Evolutionary conservation across 2,888 invertebrate species (phyloP), one percentile per base, ranked within the genome.

Genomic region (Melipona beecheii): DNA sequence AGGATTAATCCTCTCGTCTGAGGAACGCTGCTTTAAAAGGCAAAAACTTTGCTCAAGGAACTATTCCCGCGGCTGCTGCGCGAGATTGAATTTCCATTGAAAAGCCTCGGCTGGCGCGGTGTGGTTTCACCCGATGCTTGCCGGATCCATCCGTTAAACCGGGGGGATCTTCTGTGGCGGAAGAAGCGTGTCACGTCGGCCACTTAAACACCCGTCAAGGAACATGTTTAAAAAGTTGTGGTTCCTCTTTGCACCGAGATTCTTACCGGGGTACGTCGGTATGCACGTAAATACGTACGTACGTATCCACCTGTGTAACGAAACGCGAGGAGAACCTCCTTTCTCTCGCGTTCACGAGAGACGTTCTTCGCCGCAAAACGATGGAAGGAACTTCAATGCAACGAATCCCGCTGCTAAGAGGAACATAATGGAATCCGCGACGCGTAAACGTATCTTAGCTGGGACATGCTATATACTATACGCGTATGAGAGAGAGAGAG

Each of bases 361-460:
- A 13, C 50, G 21, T 21, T 31, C 49, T 21, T 62, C 66, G 21
- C 62, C 73, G 62, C 76, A 49, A 82, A 78, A 79, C 49, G 62
- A 4, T 56, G 21, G 43, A 75, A 81, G 83, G 82, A 84, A 78
- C 82, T 82, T 77, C 79, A 78, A 82, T 82, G 82, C 73, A 62
- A 62, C 72, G 24, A 52, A 75, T 49, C 62, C 9, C 43, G 43
- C 11, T 43, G 80, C 78, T 78, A 36, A 9, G 62, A 73, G 78
- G 49, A 77, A 75, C 87, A 89, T 81, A 89, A 89, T 87, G 76
- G 83, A 79, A 87, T 78, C 86, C 80, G 74, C 81, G 83, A 78
- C 79, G 88, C 87, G 89, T 80, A 89, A 89, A 81, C 83, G 74
- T 81, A 81, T 84, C 87, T 87, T 80, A 77, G 19, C 74, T 56